phyloP scores from a whole-genome alignment of 1,140 invertebrate species.

The Apis laboriosa region DNA sequence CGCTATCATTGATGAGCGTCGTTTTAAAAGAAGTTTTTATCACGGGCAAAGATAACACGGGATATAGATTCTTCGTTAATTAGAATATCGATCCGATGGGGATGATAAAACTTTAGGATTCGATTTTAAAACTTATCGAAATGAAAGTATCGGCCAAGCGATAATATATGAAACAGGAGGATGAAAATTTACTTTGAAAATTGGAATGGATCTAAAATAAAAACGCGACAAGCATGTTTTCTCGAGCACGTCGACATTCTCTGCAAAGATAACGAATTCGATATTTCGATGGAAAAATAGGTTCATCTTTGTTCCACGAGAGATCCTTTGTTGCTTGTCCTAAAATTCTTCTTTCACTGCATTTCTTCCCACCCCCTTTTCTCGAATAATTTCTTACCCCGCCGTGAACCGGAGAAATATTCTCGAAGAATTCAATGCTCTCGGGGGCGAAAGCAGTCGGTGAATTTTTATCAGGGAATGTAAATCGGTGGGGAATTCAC shows the following conservation, averaged over 20 bases:
- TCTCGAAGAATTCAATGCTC: neutral
- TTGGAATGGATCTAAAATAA: no score
- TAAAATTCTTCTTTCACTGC: neutral
- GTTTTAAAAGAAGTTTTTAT: no score
- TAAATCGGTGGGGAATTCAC: neutral
- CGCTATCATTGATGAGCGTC: no score
- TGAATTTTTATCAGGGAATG: neutral
- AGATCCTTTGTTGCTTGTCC: neutral
- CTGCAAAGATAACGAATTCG: neutral
- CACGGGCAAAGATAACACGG: no score
- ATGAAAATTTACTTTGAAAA: no score
- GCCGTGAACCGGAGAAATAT: neutral
- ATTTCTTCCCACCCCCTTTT: neutral
- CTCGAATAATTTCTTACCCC: neutral
- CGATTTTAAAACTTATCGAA: no score
- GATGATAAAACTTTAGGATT: no score
- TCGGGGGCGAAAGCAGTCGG: neutral
- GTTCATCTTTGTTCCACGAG: constrained; percentile 19
- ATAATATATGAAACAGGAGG: no score
- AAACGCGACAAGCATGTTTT: neutral
- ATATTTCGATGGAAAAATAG: neutral
- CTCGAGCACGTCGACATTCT: neutral
- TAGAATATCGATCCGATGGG: no score
- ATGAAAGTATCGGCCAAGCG: no score
- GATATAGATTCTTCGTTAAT: no score